These are phyloP conservation scores for Trichosurus vulpecula DNA, from an alignment of 2,797 vertebrate genomes.

Conservation along the genomic window DNA sequence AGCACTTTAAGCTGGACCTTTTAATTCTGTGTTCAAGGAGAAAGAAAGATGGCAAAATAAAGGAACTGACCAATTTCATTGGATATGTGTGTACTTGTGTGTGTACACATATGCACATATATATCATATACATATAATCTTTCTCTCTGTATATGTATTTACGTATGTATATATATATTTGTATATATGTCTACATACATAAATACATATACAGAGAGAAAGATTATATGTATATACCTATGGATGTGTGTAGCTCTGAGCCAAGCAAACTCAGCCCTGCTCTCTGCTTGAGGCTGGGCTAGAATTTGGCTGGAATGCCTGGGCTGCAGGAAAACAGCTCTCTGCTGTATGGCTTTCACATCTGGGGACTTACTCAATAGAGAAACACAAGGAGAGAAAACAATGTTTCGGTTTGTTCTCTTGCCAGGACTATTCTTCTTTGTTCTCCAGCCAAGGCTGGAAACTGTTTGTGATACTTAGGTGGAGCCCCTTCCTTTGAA, in stretches of 20 bases:
- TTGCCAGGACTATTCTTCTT: conserved; percentile 78
- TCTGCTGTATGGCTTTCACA: conserved; percentile 65
- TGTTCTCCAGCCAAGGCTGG: conserved; percentile 78
- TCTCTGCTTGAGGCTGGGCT: conserved; percentile 68
- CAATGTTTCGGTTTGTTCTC: conserved; percentile 77
- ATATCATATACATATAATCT: too few relatives aligned
- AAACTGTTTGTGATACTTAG: conserved; percentile 79
- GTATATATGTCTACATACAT: too few relatives aligned
- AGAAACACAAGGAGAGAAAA: conserved; percentile 76
- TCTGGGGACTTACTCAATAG: conserved; percentile 74
- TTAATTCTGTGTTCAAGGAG: background rate
- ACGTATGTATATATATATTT: too few relatives aligned
- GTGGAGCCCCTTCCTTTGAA: conserved; percentile 77
- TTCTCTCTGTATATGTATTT: too few relatives aligned
- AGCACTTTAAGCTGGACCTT: background rate
- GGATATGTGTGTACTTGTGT: background rate
- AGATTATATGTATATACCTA: too few relatives aligned
- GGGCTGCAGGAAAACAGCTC: conserved; percentile 50
- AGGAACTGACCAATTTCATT: background rate
- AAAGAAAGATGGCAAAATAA: background rate
- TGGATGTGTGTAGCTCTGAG: background rate
- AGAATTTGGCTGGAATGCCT: conserved; percentile 75
- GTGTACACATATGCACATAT: too few relatives aligned
- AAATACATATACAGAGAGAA: too few relatives aligned
- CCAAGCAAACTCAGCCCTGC: conserved; percentile 57